These are phyloP conservation scores for Platyscapa corneri DNA, from an alignment of 1,140 invertebrate species.

Conservation along the genomic window DNA sequence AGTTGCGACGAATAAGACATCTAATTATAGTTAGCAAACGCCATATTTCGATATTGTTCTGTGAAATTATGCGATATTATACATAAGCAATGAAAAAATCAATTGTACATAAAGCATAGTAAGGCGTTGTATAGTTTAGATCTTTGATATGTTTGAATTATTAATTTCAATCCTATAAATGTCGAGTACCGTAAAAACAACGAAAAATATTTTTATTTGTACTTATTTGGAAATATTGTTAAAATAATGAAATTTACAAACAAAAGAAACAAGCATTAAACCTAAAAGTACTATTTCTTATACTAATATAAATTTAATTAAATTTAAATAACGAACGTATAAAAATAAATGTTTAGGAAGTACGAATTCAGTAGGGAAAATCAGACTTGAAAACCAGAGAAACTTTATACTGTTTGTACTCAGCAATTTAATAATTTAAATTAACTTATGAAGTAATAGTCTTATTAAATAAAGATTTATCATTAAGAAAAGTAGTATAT, in stretches of 20 bases:
- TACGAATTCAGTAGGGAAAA: slow-evolving; percentile 3
- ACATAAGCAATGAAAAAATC: slow-evolving; percentile 17
- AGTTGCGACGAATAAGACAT: neutral
- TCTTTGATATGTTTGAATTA: neutral
- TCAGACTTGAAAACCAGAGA: slow-evolving; percentile 8
- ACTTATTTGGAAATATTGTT: slow-evolving; percentile 10
- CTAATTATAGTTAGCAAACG: neutral
- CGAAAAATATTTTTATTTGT: slow-evolving; percentile 19
- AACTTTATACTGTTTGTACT: slow-evolving; percentile 27
- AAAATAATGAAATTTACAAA: slow-evolving; percentile 21
- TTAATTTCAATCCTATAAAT: neutral
- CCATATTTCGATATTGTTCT: neutral
- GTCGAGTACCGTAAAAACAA: slow-evolving; percentile 23
- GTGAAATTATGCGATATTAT: slow-evolving; percentile 12
- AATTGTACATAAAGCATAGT: slow-evolving; percentile 31
- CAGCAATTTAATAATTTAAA: slow-evolving; percentile 21
- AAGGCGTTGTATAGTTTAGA: slow-evolving; percentile 11
- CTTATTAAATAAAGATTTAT: slow-evolving; percentile 22
- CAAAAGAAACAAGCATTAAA: neutral
- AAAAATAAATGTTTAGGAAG: neutral
- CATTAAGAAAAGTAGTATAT: slow-evolving; percentile 19
- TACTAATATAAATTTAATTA: neutral
- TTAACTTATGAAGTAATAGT: slow-evolving; percentile 22
- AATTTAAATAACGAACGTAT: neutral
- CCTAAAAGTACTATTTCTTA: too few relatives aligned